phyloP scores from a whole-genome alignment of 2,888 invertebrate genomes.

The Drosophila quinaria region DNA sequence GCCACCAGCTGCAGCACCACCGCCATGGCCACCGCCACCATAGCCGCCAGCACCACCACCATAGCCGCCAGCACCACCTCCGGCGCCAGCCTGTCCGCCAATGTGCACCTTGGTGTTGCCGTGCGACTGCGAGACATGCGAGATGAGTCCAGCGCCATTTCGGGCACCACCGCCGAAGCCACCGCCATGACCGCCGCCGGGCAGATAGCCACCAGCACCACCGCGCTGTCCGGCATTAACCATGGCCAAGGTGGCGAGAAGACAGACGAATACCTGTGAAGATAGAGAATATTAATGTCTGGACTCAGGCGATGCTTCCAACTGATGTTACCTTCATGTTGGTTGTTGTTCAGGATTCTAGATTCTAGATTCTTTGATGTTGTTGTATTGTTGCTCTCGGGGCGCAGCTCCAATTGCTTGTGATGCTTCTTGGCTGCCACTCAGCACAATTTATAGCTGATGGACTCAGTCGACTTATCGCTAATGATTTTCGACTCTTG shows the following conservation, averaged over 20 bases:
- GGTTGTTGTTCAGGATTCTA: not conserved
- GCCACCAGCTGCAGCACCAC: conserved; percentile 17
- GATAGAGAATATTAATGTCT: not conserved
- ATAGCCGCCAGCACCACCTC: conserved; percentile 20
- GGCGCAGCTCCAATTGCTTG: conserved; percentile 64
- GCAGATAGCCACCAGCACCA: conserved; percentile 51
- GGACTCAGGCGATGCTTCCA: too few relatives aligned
- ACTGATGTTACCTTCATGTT: conserved; percentile 60
- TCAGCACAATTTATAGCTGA: conserved; percentile 67
- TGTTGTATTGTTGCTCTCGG: conserved; percentile 46
- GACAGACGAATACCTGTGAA: conserved; percentile 68
- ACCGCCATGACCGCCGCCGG: conserved; percentile 57
- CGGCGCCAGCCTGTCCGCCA: conserved; percentile 37
- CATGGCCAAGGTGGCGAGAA: conserved; percentile 67
- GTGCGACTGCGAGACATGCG: conserved; percentile 65
- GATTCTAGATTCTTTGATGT: conserved; percentile 8
- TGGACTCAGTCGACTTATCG: conserved; percentile 30
- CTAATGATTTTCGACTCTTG: conserved; percentile 65
- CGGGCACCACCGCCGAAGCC: conserved; percentile 53
- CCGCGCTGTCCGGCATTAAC: conserved; percentile 64
- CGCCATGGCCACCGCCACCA: conserved; percentile 18
- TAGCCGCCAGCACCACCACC: conserved; percentile 23
- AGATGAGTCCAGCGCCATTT: conserved; percentile 63
- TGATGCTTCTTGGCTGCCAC: conserved; percentile 56
- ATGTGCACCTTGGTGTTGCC: conserved; percentile 69